Conservation (phyloP, 2,113 vertebrate species). For the Xiphophorus couchianus region DNA sequence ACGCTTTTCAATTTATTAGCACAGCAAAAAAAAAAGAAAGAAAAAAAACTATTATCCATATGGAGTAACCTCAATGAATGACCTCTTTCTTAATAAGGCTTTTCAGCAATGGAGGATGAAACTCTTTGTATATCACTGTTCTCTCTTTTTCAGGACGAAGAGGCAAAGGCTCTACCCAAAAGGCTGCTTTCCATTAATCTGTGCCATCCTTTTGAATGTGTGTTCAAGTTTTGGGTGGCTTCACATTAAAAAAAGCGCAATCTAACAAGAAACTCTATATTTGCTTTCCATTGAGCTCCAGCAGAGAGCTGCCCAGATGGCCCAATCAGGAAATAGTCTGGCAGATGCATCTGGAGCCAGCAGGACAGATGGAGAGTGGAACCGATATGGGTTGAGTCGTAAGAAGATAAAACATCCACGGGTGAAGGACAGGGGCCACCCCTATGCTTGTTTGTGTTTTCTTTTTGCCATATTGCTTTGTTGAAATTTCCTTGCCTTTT, state of each 20-base stretch:
- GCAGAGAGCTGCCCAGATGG: slow-evolving; percentile 72
- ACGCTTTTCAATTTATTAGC: neutral
- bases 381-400: slow-evolving; percentile 63
- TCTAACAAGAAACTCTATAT: slow-evolving; percentile 63
- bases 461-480: slow-evolving; percentile 19
- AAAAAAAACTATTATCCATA: slow-evolving; percentile 23
- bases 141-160: slow-evolving; percentile 36
- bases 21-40: neutral
- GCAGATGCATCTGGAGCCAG: slow-evolving; percentile 77
- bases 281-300: slow-evolving; percentile 66
- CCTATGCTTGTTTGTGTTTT: slow-evolving; percentile 44
- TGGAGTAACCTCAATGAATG: slow-evolving; percentile 39
- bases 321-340: slow-evolving; percentile 69
- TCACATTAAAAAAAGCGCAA: slow-evolving; percentile 45
- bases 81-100: slow-evolving; percentile 56
- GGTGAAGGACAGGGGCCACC: slow-evolving; percentile 39
- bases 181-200: slow-evolving; percentile 52
- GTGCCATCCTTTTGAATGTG: slow-evolving; percentile 64
- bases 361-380: slow-evolving; percentile 73
- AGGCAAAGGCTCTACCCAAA: slow-evolving; percentile 38
- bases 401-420: slow-evolving; percentile 36
- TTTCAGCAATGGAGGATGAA: slow-evolving; percentile 26
- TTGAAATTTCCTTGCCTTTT: slow-evolving; percentile 8
- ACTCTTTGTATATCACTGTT: slow-evolving; percentile 34
- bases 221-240: slow-evolving; percentile 51